These are phyloP conservation scores for Lathamus discolor DNA, from an alignment of 2,113 vertebrate species.

Conservation along the genomic window DNA sequence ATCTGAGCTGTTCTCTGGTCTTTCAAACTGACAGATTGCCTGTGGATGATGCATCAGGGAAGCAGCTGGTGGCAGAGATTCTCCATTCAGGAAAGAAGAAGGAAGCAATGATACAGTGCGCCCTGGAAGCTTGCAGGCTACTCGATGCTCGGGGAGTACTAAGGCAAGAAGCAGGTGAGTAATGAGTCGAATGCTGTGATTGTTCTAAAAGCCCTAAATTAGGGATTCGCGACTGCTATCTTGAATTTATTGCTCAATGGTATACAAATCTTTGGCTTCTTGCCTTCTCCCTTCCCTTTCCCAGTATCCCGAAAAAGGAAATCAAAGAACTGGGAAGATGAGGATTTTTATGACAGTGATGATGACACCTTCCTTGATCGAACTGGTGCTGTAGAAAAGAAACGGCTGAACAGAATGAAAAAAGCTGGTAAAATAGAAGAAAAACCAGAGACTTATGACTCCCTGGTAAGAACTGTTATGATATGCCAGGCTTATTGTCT, in stretches of 20 bases:
- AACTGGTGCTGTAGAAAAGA: slow-evolving; percentile 92
- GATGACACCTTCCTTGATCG: slow-evolving; percentile 96
- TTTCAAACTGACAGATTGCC: slow-evolving; percentile 81
- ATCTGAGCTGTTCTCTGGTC: neutral
- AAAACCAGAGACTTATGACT: slow-evolving; percentile 89
- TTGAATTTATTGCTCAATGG: neutral
- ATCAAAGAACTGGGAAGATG: slow-evolving; percentile 97
- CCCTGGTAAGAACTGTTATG: slow-evolving; percentile 80
- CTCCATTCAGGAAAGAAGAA: slow-evolving; percentile 93
- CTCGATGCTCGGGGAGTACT: slow-evolving; percentile 92
- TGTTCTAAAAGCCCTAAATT: neutral
- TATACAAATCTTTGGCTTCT: neutral
- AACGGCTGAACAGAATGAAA: slow-evolving; percentile 92
- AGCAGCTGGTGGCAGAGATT: slow-evolving; percentile 91
- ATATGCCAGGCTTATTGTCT: neutral
- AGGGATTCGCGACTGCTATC: neutral
- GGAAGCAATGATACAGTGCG: slow-evolving; percentile 89
- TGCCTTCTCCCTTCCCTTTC: neutral
- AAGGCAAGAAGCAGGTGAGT: slow-evolving; percentile 93
- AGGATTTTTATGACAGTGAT: slow-evolving; percentile 97
- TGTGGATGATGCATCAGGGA: slow-evolving; percentile 90
- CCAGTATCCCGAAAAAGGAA: slow-evolving; percentile 95
- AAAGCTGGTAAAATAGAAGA: slow-evolving; percentile 95
- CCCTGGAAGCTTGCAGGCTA: slow-evolving; percentile 92
- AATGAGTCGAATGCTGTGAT: neutral